These are phyloP conservation scores for Cotesia chilonis DNA, from an alignment of 1,140 invertebrate species.

Conservation along the genomic window DNA sequence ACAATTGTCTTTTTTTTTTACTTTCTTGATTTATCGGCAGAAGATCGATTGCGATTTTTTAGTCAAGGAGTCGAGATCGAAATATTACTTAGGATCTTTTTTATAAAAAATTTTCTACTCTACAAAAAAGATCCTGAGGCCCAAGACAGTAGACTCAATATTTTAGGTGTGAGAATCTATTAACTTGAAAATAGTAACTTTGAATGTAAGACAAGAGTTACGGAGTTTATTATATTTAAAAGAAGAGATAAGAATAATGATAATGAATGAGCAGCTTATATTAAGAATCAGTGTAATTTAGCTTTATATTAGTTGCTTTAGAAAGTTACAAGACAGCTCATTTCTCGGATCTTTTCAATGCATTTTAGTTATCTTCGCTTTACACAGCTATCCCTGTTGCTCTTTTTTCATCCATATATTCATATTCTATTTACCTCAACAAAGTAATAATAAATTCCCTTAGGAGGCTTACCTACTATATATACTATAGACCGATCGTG, in stretches of 20 bases:
- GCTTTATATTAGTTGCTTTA: conserved; percentile 27
- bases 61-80: neutral
- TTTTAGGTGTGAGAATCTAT: too few relatives aligned
- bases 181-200: too few relatives aligned
- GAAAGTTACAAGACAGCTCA: conserved; percentile 28
- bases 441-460: conserved; percentile 24
- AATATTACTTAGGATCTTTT: neutral
- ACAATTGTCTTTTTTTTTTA: conserved; percentile 3
- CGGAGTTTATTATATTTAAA: neutral
- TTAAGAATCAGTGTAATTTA: conserved; percentile 21
- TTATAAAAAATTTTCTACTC: too few relatives aligned
- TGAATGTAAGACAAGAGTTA: neutral
- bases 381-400: too few relatives aligned
- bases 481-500: conserved; percentile 18
- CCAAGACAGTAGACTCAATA: too few relatives aligned
- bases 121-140: too few relatives aligned
- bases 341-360: conserved; percentile 12
- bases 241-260: neutral
- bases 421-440: conserved; percentile 11
- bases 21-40: too few relatives aligned
- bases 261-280: neutral
- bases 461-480: neutral
- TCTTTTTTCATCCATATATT: neutral
- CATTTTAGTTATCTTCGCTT: too few relatives aligned
- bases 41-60: too few relatives aligned